Evolutionary conservation across 2,888 invertebrate species (phyloP).

Genomic region (Cyrtodaria siliqua): DNA sequence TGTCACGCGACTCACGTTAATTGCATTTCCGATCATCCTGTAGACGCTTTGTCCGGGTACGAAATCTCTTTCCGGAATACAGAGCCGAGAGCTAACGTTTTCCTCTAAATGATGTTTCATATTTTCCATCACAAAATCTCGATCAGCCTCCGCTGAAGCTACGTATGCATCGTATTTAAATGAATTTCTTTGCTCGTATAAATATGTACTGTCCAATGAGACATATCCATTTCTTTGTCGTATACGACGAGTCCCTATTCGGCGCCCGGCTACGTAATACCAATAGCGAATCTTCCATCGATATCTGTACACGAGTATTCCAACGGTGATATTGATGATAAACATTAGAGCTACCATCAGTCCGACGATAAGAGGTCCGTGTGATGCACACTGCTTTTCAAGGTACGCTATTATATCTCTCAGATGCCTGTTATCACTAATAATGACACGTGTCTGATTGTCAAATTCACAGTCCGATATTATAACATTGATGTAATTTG

Average conservation of each 20-base stretch:
- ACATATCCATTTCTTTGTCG: constrained; percentile 15
- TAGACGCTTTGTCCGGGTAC: constrained; percentile 45
- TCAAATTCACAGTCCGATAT: constrained; percentile 17
- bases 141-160: constrained; percentile 5
- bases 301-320: constrained; percentile 14
- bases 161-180: constrained; percentile 23
- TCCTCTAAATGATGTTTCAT: constrained; percentile 12
- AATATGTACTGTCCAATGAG: constrained; percentile 7
- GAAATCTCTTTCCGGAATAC: constrained; percentile 33
- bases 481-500: background rate
- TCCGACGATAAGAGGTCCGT: constrained; percentile 7
- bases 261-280: constrained; percentile 30
- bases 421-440: background rate
- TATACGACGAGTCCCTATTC: background rate
- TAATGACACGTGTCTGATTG: background rate
- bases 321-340: constrained; percentile 11
- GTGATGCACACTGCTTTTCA: constrained; percentile 22
- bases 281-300: constrained; percentile 46
- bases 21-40: constrained; percentile 47
- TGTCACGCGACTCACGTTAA: constrained; percentile 30
- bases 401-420: constrained; percentile 1
- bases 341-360: constrained; percentile 11
- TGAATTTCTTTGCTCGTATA: background rate
- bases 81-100: constrained; percentile 17
- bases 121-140: too few relatives aligned